Evolutionary conservation across 2,113 vertebrate genomes (phyloP).

Genomic region (Orthonyx spaldingii): DNA sequence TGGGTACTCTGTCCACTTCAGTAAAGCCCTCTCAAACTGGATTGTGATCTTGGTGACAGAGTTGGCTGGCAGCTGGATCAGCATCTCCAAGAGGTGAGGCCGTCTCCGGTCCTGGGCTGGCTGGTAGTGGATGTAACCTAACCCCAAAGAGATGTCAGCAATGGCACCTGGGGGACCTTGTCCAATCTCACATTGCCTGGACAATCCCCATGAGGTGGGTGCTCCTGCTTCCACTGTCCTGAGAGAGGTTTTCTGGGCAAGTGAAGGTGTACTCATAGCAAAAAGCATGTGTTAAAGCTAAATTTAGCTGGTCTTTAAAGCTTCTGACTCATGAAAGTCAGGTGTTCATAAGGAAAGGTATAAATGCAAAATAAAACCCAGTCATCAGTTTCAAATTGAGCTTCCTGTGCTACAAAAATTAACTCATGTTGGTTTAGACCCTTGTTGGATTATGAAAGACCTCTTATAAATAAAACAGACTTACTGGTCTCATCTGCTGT

Average conservation of each 20-base stretch:
- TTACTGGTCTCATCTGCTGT: not conserved
- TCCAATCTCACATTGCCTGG: not conserved
- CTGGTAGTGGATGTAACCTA: slow-evolving; percentile 96
- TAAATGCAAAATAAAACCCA: not conserved
- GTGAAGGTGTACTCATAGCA: not conserved
- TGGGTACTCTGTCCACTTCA: slow-evolving; percentile 97
- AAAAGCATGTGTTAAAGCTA: not conserved
- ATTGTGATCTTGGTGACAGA: slow-evolving; percentile 92
- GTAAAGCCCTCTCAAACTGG: slow-evolving; percentile 92
- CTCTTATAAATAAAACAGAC: not conserved
- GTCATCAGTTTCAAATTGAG: not conserved
- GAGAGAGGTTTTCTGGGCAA: not conserved
- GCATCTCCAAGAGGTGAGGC: slow-evolving; percentile 95
- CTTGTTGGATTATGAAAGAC: not conserved
- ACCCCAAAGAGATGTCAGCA: not conserved
- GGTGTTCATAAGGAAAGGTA: not conserved
- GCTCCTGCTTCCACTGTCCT: not conserved
- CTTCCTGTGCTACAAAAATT: not conserved
- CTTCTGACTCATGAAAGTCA: not conserved
- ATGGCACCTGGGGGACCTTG: not conserved
- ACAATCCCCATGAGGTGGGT: not conserved
- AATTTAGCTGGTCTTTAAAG: not conserved
- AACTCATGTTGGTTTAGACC: not conserved
- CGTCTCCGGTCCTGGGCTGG: slow-evolving; percentile 89
- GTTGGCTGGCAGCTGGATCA: slow-evolving; percentile 92